Conservation (phyloP, 2,797 vertebrate species). For the Argentina silus region DNA sequence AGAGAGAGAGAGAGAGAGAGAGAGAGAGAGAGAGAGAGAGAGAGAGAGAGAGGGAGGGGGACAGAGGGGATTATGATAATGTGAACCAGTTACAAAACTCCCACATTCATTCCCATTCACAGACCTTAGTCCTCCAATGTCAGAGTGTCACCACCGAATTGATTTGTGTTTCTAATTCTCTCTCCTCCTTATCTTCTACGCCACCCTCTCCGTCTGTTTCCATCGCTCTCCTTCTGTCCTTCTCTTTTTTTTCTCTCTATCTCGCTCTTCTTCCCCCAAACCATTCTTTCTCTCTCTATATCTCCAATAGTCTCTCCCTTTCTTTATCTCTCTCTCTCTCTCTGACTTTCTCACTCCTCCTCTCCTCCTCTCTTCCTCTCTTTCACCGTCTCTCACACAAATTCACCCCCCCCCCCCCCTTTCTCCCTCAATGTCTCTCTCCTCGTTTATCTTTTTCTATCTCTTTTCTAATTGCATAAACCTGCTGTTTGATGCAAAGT, state of each 20-base stretch:
- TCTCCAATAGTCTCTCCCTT: constrained; percentile 18
- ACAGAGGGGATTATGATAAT: constrained; percentile 61
- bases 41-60: background rate
- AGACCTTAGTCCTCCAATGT: constrained; percentile 38
- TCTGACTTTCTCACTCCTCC: background rate
- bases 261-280: background rate
- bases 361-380: background rate
- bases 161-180: constrained; percentile 40
- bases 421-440: background rate
- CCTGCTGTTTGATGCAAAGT: constrained; percentile 10
- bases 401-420: too few species aligned
- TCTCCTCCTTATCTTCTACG: constrained; percentile 37
- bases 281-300: background rate
- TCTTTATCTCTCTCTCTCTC: background rate
- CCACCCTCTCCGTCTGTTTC: constrained; percentile 20
- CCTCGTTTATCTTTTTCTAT: background rate
- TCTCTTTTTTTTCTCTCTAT: background rate
- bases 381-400: background rate
- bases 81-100: constrained; percentile 51
- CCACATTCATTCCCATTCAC: constrained; percentile 49
- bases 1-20: constrained; percentile 40
- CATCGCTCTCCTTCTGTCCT: background rate
- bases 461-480: constrained; percentile 3
- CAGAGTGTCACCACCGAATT: constrained; percentile 37
- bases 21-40: constrained; percentile 23